Conservation (phyloP, 2,888 invertebrate species). For the Anorthoa munda region DNA sequence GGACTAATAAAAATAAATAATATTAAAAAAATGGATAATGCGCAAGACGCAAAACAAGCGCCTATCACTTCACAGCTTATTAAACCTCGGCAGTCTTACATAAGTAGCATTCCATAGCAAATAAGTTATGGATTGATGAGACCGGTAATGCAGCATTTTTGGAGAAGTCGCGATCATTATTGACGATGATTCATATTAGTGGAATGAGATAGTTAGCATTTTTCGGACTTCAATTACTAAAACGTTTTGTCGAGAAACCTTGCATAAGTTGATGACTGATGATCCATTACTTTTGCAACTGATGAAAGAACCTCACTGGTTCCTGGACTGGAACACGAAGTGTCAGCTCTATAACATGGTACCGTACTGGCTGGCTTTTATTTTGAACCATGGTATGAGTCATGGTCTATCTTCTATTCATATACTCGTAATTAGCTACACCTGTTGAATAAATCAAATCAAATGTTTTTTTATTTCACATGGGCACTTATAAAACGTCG, state of each 20-base stretch:
- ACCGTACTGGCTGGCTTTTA: background rate
- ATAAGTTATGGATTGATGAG: conserved; percentile 7
- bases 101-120: conserved; percentile 15
- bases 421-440: too few species aligned
- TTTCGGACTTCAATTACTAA: background rate
- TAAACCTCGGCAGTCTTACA: background rate
- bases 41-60: background rate
- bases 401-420: too few species aligned
- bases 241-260: too few species aligned
- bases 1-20: too few species aligned
- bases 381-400: too few species aligned
- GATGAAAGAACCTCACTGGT: background rate
- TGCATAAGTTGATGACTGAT: background rate
- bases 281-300: background rate
- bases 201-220: conserved; percentile 20
- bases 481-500: too few species aligned
- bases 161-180: conserved; percentile 19
- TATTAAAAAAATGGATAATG: too few species aligned
- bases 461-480: too few species aligned
- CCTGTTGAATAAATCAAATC: too few species aligned
- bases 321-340: background rate
- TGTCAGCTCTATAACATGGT: background rate
- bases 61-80: background rate
- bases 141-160: conserved; percentile 37
- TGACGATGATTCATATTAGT: conserved; percentile 30